Evolutionary conservation across 2,113 vertebrate genomes (phyloP).

Genomic region (Chaetodon auriga): DNA sequence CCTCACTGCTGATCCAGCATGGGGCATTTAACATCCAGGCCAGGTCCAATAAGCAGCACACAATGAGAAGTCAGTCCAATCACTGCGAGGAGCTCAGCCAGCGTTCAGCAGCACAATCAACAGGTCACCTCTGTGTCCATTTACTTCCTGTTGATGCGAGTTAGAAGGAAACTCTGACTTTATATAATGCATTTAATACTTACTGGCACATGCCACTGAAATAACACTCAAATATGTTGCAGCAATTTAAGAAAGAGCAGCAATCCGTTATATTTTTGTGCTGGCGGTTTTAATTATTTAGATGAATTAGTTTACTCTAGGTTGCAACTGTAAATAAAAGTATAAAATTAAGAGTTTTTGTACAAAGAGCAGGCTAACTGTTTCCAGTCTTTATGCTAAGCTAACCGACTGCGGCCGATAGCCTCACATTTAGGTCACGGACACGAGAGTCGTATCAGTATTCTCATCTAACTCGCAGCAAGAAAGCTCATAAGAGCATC

Average conservation of each 20-base stretch:
- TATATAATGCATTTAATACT: background rate
- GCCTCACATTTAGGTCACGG: no score
- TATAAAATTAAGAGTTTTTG: no score
- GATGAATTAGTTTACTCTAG: background rate
- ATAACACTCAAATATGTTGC: background rate
- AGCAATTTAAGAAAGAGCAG: background rate
- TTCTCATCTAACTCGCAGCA: background rate
- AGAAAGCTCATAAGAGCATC: background rate
- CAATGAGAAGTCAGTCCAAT: background rate
- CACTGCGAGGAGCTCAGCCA: background rate
- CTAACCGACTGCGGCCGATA: no score
- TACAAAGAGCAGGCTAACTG: no score
- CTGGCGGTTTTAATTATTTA: background rate
- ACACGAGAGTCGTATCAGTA: background rate
- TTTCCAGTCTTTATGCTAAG: no score
- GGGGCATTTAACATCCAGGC: slow-evolving; percentile 5
- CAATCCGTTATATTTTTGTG: background rate
- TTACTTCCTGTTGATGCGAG: background rate
- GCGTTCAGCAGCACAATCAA: background rate
- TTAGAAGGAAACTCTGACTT: background rate
- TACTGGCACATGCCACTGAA: background rate
- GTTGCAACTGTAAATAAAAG: background rate
- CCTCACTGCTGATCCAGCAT: slow-evolving; percentile 2
- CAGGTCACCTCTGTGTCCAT: background rate
- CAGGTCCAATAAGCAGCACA: background rate